Percentiles rank a stretch among this genome's conserved stretches.
phyloP scores from a whole-genome alignment of 2,888 invertebrate species.

The Agonopterix arenella region DNA sequence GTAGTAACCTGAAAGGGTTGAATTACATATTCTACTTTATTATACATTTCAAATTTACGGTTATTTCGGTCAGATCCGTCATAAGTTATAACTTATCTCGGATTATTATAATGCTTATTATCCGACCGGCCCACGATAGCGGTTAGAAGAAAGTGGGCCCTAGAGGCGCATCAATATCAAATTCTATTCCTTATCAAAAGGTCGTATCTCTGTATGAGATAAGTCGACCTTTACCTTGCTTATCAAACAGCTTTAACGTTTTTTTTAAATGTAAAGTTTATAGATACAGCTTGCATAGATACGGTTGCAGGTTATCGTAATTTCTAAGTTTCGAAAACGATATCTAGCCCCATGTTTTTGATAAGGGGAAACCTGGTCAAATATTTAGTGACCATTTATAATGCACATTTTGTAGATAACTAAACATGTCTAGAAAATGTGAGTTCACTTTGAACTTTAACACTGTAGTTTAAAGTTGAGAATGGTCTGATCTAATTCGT shows the following conservation, averaged over 20 bases:
- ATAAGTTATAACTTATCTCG: not conserved
- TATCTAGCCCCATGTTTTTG: not conserved
- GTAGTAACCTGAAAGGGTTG: no score
- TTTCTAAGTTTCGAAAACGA: not conserved
- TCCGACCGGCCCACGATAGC: not conserved
- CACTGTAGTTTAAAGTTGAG: no score
- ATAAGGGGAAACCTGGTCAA: slow-evolving; percentile 1
- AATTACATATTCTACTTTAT: no score
- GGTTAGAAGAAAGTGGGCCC: not conserved
- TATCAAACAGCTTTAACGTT: not conserved
- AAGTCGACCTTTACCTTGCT: not conserved
- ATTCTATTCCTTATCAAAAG: slow-evolving; percentile 1
- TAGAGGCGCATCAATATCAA: not conserved
- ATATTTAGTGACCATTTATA: not conserved
- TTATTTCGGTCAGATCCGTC: slow-evolving; percentile 1
- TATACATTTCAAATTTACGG: not conserved
- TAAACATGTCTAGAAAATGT: no score
- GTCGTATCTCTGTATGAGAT: not conserved
- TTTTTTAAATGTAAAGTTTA: not conserved
- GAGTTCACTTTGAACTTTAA: no score
- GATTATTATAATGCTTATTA: slow-evolving; percentile 1
- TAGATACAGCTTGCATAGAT: no score
- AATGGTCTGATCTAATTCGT: no score
- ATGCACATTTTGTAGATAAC: no score
- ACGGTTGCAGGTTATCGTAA: no score